Evolutionary conservation across 2,888 invertebrate species (phyloP), one percentile per base, ranked within the genome.

Genomic region (Melieria crassipennis): DNA sequence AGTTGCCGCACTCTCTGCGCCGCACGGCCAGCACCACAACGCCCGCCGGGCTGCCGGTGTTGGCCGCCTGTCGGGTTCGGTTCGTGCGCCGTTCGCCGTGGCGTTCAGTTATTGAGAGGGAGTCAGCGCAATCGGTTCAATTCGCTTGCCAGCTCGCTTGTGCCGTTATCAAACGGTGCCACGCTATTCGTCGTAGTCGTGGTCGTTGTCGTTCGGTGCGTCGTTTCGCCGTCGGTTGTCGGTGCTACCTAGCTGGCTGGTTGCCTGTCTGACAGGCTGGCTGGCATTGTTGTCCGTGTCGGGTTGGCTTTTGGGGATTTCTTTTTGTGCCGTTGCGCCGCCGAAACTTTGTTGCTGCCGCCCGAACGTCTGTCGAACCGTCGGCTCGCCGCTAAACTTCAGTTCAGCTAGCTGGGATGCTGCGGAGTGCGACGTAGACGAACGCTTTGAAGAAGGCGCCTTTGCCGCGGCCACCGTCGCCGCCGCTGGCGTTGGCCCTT

Each of bases 71-170:
- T 30, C 30, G 30, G 30, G 30, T 30, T 30, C 30, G 30, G 30
- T 30, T 30, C 30, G 30, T 30, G 30, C 30, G 45, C 65, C 60
- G 46, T 57, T 60, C 57, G 65, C 61, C 64, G 57, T 58, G 61
- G 55, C 56, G 56, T 70, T 75, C 69, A 75, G 75, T 75, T 72
- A 75, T 72, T 70, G 75, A 73, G 73, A 75, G 75, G 69, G 75
- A 75, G 71, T 75, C 73, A 65, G 56, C 47, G 70, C 63, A 65
- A 70, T 13, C 70, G 73, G 70, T 72, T 70, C 61, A 67, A 52
- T 47, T 46, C 56, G 52, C 30, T 55, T 69, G 70, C 50, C 56
- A 56, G 70, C 63, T 68, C 68, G 48, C 56, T 65, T 48, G 11
- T 43, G 30, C 46, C 43, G 55, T 4, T 30, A 30, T 30, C 30